Evolutionary conservation across 2,113 vertebrate genomes (phyloP).

Genomic region (Felis catus): F.catus_Fca126_mat1.0 CM031413.1:102300501-102301000

Average conservation of each 20-base stretch:
- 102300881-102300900: neutral
- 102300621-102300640: neutral
- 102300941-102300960: neutral
- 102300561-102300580: neutral
- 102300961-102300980: neutral
- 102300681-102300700: neutral
- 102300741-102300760: neutral
- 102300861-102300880: neutral
- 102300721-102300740: neutral
- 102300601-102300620: neutral
- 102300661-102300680: neutral
- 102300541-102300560: constrained; percentile 51
- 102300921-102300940: neutral
- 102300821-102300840: neutral
- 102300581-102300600: neutral
- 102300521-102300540: constrained; percentile 43
- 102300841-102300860: neutral
- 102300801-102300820: neutral
- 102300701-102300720: neutral
- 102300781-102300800: neutral
- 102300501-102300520: constrained; percentile 30
- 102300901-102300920: neutral
- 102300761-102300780: neutral
- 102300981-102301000: neutral
- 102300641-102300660: constrained; percentile 5